These are phyloP conservation scores for Cherax quadricarinatus DNA, from an alignment of 1,140 invertebrate species.

Conservation along the genomic window DNA sequence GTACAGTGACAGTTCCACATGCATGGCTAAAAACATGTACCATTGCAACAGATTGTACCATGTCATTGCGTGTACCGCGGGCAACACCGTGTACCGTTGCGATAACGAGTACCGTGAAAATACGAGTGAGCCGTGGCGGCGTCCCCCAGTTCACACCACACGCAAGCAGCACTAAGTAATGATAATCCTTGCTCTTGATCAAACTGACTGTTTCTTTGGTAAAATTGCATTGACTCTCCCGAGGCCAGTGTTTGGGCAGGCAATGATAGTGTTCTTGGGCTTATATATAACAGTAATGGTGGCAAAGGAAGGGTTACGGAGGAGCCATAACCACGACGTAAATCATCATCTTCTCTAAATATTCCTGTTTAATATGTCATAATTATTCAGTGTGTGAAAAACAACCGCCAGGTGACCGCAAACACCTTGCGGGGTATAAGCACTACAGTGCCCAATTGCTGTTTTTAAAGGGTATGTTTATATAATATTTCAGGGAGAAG, in stretches of 20 bases:
- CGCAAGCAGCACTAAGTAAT: not conserved
- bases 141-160: too few species aligned
- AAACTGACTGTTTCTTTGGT: not conserved
- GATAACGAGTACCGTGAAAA: too few species aligned
- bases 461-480: too few species aligned
- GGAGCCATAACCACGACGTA: not conserved
- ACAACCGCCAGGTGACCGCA: not conserved
- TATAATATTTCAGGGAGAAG: too few species aligned
- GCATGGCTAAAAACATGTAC: too few species aligned
- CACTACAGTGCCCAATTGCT: too few species aligned
- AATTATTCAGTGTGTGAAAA: not conserved
- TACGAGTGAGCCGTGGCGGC: too few species aligned
- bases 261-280: not conserved
- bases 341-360: not conserved
- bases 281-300: not conserved
- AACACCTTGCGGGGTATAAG: too few species aligned
- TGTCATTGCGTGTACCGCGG: too few species aligned
- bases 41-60: too few species aligned
- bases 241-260: not conserved
- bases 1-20: too few species aligned
- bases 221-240: not conserved
- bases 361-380: not conserved
- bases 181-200: not conserved
- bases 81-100: too few species aligned
- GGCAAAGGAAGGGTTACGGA: not conserved